Evolutionary conservation across 2,113 vertebrate species (phyloP).

Genomic region (Varanus salvator): DNA sequence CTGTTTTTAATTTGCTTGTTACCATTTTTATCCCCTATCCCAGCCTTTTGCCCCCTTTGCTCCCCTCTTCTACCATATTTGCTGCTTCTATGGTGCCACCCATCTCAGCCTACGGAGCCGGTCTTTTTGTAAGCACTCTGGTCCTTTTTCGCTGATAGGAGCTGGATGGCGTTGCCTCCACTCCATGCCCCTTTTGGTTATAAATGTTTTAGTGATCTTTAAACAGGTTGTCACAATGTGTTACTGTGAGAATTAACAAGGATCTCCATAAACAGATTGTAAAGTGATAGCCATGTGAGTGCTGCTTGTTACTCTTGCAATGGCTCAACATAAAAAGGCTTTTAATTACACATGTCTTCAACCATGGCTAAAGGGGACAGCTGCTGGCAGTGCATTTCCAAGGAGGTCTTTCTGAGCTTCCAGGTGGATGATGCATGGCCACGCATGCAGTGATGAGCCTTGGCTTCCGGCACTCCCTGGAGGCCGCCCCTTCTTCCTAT

Average conservation of each 20-base stretch:
- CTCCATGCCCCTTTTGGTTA: neutral
- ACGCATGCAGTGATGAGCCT: neutral
- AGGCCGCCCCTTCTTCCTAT: neutral
- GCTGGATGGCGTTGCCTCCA: neutral
- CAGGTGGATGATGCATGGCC: neutral
- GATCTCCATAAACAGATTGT: conserved; percentile 47
- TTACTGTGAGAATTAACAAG: conserved; percentile 49
- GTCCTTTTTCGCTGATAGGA: conserved; percentile 19
- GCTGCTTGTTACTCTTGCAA: conserved; percentile 21
- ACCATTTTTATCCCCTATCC: neutral
- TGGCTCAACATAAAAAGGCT: conserved; percentile 12
- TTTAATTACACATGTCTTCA: conserved; percentile 7
- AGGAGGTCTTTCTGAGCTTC: neutral
- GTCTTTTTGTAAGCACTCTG: neutral
- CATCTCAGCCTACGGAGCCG: conserved; percentile 15
- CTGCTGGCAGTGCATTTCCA: neutral
- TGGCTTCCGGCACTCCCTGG: neutral
- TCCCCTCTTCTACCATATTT: neutral
- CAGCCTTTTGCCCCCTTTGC: neutral
- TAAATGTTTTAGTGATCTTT: conserved; percentile 62
- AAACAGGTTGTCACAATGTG: conserved; percentile 63
- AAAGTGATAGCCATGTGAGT: conserved; percentile 36
- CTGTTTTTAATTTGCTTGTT: neutral
- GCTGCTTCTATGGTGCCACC: conserved; percentile 3
- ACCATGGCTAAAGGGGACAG: conserved; percentile 9